Conservation (phyloP, 2,113 vertebrate genomes). For the Sardina pilchardus region DNA sequence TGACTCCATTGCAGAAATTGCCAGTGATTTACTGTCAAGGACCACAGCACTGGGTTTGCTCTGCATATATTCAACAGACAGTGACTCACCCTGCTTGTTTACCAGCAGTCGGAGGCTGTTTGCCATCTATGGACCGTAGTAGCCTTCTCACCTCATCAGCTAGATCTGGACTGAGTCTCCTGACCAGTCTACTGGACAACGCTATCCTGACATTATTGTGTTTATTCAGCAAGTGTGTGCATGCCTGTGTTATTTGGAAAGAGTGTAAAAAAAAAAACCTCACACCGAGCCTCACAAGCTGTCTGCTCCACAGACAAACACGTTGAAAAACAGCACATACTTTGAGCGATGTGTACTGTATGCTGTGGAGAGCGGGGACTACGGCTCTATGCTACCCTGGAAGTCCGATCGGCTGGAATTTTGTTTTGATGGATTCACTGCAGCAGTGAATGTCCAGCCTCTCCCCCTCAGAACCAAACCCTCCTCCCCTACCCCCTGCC, state of each 20-base stretch:
- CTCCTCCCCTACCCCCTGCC: background rate
- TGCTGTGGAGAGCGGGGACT: background rate
- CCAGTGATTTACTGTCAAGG: background rate
- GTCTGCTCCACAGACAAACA: background rate
- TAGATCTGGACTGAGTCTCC: background rate
- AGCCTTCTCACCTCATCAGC: background rate
- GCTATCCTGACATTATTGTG: too few species aligned
- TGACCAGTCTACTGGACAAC: background rate
- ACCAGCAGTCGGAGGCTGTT: background rate
- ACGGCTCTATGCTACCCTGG: background rate
- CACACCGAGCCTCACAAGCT: background rate
- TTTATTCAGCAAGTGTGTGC: too few species aligned
- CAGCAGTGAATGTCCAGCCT: background rate
- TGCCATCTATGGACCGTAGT: background rate
- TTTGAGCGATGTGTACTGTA: background rate
- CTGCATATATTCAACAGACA: background rate
- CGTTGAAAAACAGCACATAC: background rate
- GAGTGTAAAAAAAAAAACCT: background rate
- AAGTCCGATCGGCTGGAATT: conserved; percentile 37
- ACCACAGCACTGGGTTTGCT: background rate
- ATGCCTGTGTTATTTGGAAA: background rate
- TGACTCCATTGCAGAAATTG: background rate
- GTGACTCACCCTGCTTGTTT: background rate
- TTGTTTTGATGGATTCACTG: conserved; percentile 38
- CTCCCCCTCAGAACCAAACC: background rate